Evolutionary conservation across 2,797 vertebrate species (phyloP).

Genomic region (Pseudopleuronectes americanus): DNA sequence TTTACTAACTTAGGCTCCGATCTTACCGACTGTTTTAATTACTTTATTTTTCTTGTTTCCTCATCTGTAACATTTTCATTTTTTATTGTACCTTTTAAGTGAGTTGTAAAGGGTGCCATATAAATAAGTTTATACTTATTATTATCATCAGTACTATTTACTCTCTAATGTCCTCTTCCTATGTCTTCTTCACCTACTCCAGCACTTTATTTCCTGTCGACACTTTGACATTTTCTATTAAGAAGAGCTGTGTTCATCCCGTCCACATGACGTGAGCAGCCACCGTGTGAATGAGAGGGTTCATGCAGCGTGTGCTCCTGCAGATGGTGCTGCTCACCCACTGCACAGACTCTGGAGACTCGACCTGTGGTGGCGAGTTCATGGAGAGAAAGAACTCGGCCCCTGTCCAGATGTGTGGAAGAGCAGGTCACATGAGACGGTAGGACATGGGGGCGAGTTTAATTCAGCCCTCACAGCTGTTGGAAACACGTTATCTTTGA

Average conservation of each 20-base stretch:
- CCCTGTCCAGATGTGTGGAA: slow-evolving; percentile 9
- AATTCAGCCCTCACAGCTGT: neutral
- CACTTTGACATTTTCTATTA: neutral
- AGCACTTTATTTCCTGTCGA: too few relatives aligned
- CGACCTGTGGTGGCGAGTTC: neutral
- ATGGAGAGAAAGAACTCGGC: neutral
- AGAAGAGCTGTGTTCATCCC: neutral
- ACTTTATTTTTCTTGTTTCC: too few relatives aligned
- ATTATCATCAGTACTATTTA: too few relatives aligned
- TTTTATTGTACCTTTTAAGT: too few relatives aligned
- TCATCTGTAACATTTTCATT: too few relatives aligned
- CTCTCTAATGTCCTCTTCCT: too few relatives aligned
- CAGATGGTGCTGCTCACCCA: slow-evolving; percentile 65
- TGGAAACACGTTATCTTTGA: neutral
- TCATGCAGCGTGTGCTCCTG: slow-evolving; percentile 13
- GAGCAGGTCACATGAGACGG: slow-evolving; percentile 3
- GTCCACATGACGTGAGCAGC: neutral
- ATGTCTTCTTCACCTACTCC: too few relatives aligned
- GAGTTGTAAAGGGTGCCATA: too few relatives aligned
- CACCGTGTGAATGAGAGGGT: too few relatives aligned
- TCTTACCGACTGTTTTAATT: too few relatives aligned
- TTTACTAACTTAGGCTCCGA: too few relatives aligned
- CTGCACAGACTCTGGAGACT: neutral
- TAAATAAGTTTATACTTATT: too few relatives aligned
- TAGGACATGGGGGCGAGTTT: neutral